phyloP scores from a whole-genome alignment of 92 coral and sea anemone species.

The Porites evermanni region DNA sequence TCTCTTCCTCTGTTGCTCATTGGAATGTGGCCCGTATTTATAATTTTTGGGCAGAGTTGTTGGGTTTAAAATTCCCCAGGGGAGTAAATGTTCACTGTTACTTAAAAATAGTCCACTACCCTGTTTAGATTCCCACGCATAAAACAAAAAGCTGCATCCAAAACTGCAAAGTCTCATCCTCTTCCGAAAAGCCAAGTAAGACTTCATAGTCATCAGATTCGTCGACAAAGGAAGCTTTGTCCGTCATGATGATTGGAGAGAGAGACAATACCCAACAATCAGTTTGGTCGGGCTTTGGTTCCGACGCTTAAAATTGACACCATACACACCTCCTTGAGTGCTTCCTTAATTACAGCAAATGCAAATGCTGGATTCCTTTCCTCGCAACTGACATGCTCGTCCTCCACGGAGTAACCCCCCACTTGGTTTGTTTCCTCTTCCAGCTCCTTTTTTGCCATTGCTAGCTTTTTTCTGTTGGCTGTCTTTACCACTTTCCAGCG shows the following conservation, averaged over 20 bases:
- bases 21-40: neutral
- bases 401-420: neutral
- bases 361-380: constrained; percentile 12
- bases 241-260: neutral
- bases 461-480: neutral
- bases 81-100: neutral
- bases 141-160: neutral
- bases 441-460: neutral
- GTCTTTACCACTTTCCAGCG: neutral
- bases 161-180: neutral
- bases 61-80: neutral
- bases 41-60: neutral
- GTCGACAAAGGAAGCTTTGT: neutral
- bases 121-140: neutral
- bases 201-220: neutral
- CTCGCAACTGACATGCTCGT: neutral
- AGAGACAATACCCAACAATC: neutral
- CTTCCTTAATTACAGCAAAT: neutral
- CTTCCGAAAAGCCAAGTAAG: neutral
- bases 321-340: neutral
- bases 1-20: neutral
- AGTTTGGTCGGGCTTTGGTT: too few relatives aligned
- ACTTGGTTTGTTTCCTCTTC: neutral
- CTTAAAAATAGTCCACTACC: neutral
- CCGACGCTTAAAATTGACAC: neutral